Evolutionary conservation across 2,797 vertebrate species (phyloP).

Genomic region (Sandelia bainsii): DNA sequence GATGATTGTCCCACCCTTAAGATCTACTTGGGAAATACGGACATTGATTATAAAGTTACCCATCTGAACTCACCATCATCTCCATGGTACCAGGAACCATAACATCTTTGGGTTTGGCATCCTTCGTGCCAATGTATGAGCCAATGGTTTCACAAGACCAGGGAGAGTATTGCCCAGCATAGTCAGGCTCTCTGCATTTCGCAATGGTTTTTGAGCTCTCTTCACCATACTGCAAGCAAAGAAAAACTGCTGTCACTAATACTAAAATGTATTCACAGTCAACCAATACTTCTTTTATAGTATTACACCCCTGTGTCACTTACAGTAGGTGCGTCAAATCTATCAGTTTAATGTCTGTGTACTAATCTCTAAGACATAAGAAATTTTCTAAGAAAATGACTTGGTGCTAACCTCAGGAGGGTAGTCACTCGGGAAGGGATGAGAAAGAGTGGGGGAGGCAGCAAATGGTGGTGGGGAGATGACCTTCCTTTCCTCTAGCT

Average conservation of each 20-base stretch:
- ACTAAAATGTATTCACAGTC: not conserved
- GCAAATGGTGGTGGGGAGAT: conserved; percentile 98
- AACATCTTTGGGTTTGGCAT: conserved; percentile 96
- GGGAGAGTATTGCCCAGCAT: conserved; percentile 95
- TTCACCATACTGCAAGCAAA: conserved; percentile 90
- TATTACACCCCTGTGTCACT: not conserved
- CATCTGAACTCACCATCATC: conserved; percentile 89
- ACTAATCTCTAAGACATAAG: not conserved
- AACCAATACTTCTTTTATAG: not conserved
- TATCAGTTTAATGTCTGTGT: not conserved
- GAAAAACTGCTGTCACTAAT: not conserved
- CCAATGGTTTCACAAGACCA: conserved; percentile 99
- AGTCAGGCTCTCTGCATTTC: conserved; percentile 93
- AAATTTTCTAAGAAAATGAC: too few relatives aligned
- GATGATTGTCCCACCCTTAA: not conserved
- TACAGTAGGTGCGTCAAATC: not conserved
- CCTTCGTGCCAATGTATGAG: conserved; percentile 99
- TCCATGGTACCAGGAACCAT: conserved; percentile 90
- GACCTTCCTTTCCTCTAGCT: conserved; percentile 96
- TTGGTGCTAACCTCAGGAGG: conserved; percentile 87
- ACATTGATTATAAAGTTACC: not conserved
- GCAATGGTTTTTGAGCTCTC: conserved; percentile 91
- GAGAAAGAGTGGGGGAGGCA: conserved; percentile 92
- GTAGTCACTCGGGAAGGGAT: conserved; percentile 92
- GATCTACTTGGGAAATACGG: not conserved